Conservation (phyloP, 2,888 invertebrate species). For the Lamellibrachia columna region DNA sequence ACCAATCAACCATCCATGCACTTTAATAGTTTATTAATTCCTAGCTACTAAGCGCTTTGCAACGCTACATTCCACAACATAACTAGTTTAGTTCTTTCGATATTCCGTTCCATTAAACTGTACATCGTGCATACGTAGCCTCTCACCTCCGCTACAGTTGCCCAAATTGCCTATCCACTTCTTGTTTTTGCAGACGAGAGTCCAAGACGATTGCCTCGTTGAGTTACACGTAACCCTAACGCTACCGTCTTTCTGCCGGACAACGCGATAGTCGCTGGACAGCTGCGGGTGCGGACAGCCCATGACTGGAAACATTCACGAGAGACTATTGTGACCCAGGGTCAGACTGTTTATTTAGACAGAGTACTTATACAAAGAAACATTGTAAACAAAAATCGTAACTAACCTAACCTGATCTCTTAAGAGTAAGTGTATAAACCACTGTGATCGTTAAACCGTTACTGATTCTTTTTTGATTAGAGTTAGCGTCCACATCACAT, state of each 20-base stretch:
- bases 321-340: neutral
- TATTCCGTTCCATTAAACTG: neutral
- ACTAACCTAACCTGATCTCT: too few relatives aligned
- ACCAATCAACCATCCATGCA: neutral
- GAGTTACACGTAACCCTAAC: neutral
- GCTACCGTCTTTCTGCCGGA: conserved; percentile 10
- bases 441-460: too few relatives aligned
- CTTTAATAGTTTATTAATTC: neutral
- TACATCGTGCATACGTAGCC: neutral
- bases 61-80: neutral
- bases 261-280: neutral
- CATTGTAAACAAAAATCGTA: too few relatives aligned
- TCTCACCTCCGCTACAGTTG: neutral
- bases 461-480: too few relatives aligned
- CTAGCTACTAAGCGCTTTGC: neutral
- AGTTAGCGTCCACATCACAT: too few relatives aligned
- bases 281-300: neutral
- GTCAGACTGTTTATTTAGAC: neutral
- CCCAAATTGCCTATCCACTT: neutral
- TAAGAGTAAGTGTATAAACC: too few relatives aligned
- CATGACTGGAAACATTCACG: neutral
- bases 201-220: neutral
- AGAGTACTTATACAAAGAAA: neutral
- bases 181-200: neutral
- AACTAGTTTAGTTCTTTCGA: neutral